These are phyloP conservation scores for Drosophila suzukii DNA, from an alignment of 1,140 invertebrate species.

Conservation along the genomic window DNA sequence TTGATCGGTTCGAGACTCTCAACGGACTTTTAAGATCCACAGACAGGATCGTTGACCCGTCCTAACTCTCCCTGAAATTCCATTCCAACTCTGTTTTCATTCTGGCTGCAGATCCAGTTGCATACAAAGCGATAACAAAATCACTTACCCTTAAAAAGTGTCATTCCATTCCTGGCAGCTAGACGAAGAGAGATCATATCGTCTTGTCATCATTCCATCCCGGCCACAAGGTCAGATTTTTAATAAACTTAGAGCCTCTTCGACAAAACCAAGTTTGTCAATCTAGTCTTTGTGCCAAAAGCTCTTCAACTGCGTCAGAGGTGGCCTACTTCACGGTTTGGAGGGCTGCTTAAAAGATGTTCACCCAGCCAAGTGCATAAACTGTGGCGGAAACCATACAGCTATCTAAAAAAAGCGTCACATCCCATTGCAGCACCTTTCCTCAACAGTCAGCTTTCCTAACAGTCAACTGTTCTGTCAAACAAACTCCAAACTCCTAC, in stretches of 20 bases:
- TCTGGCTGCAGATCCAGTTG: background rate
- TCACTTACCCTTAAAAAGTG: background rate
- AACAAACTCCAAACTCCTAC: no score
- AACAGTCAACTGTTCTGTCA: no score
- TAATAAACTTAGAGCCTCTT: background rate
- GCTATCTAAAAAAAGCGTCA: no score
- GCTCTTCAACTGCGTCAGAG: background rate
- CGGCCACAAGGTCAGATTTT: background rate
- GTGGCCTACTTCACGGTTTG: background rate
- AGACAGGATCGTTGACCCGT: no score
- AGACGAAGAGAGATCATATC: background rate
- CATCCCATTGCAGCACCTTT: no score
- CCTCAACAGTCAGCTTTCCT: no score
- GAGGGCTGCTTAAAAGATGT: background rate
- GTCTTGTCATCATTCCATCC: background rate
- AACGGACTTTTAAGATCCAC: no score
- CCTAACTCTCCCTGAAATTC: no score
- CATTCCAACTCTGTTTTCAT: no score
- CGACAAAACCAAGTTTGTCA: background rate
- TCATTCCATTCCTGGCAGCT: no score
- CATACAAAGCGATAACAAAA: background rate
- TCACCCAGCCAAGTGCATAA: background rate
- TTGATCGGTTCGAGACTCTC: no score
- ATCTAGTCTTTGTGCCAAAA: background rate
- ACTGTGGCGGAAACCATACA: background rate